A percentile compares a stretch with the other conserved stretches of the same genome.
Conservation (phyloP, 2,888 invertebrate genomes). For the Parnassius glacialis region DNA sequence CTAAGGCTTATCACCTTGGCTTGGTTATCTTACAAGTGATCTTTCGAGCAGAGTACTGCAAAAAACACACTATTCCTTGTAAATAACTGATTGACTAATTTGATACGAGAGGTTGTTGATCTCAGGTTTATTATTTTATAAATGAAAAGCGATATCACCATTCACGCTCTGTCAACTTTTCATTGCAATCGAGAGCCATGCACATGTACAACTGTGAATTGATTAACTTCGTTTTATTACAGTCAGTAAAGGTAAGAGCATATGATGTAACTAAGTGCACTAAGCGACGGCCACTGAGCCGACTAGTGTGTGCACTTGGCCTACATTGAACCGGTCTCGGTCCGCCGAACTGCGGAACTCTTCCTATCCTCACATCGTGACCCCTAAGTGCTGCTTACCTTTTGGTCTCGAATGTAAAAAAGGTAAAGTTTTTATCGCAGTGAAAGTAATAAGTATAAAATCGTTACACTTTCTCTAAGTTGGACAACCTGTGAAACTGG, state of each 20-base stretch:
- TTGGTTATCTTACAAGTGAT: too few species aligned
- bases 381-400: constrained; percentile 20
- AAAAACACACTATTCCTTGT: too few species aligned
- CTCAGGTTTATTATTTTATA: background rate
- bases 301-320: constrained; percentile 64
- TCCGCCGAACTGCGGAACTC: constrained; percentile 45
- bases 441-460: constrained; percentile 52
- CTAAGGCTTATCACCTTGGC: too few species aligned
- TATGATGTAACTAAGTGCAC: constrained; percentile 49
- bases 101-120: background rate
- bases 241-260: constrained; percentile 44
- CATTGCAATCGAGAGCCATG: background rate
- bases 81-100: background rate
- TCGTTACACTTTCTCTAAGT: constrained; percentile 54
- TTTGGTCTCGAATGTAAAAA: constrained; percentile 6
- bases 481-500: constrained; percentile 29
- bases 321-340: constrained; percentile 53
- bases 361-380: constrained; percentile 44
- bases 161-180: background rate
- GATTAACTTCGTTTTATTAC: constrained; percentile 47
- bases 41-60: too few species aligned
- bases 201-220: constrained; percentile 42
- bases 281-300: constrained; percentile 31
- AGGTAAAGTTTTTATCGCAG: constrained; percentile 34
- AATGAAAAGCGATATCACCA: background rate